Base-by-base conservation (phyloP, 2,797 vertebrate species). In the Picus viridis region DNA sequence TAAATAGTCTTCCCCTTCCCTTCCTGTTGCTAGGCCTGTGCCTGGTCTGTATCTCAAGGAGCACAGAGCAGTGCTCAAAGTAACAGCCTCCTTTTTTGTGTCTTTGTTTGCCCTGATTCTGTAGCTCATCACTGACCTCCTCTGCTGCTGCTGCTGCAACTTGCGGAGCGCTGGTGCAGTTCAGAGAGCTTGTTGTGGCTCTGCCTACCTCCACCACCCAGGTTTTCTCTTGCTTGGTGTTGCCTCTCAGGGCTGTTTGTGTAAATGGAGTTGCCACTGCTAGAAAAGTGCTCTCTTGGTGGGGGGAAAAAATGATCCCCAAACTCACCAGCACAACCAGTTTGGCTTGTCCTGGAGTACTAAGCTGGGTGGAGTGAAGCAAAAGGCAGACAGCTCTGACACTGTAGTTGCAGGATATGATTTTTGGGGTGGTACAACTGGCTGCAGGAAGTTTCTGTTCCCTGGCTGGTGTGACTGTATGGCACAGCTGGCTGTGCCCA, bases 131-230 rank as follows among this genome's bases (percentile, higher is more conserved):
- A 7, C 88, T 93, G 67, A 86, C 7, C 3, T 80, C 83, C 62
- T 2, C 23, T 17, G 10, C 89, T 86, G 91, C 89, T 86, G 91
- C 87, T 93, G 94, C 92, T 94, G 92, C 85, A 93, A 92, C 91
- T 51, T 20, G 43, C 65, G 65, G 15, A 16, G 59, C 36, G 4
- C 45, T 59, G 2, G 11, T 72, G 17, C 30, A 23, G 70, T 68
- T 56, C 51, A 39, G 65, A 45, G 68, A 81, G 74, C 71, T 79
- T 34, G 7, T 4, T 65, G 80, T 65, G 82, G 5, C 58, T 75
- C 1, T 41, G 0, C 63, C 70, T 76, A 16, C 26, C 43, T 76
- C 70, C 6, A 0, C 32, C 29, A 16, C 15, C 63, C 34, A 22
- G 29, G 4, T 7, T 19, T 80, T 36, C 7, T 36, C 2, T n/a